phyloP scores from a whole-genome alignment of 2,888 invertebrate genomes.

The Pocota personata region DNA sequence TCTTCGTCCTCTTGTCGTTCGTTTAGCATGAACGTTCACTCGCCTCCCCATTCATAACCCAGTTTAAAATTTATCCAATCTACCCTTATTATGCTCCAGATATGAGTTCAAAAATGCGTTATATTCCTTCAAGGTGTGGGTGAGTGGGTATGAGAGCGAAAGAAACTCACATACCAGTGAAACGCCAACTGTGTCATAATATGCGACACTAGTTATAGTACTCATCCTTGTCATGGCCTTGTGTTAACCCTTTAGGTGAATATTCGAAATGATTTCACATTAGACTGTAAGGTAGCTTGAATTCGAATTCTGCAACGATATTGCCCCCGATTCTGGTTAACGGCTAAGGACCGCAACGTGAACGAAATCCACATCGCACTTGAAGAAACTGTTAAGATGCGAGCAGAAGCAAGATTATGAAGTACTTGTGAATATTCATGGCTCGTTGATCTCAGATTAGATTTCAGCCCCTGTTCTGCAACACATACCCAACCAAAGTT shows the following conservation, averaged over 20 bases:
- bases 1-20: not conserved
- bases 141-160: not conserved
- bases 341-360: conserved; percentile 37
- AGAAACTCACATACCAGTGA: conserved; percentile 9
- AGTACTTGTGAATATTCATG: conserved; percentile 57
- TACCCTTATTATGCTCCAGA: conserved; percentile 50
- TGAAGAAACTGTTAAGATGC: conserved; percentile 63
- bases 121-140: conserved; percentile 33
- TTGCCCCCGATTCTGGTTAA: conserved; percentile 34
- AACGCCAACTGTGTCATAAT: conserved; percentile 19
- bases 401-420: conserved; percentile 41
- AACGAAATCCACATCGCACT: conserved; percentile 56
- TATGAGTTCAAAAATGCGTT: conserved; percentile 61
- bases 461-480: conserved; percentile 36
- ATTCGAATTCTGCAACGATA: conserved; percentile 39
- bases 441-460: conserved; percentile 59
- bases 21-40: too few species aligned
- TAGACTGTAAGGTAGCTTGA: conserved; percentile 2
- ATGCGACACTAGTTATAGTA: conserved; percentile 24
- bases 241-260: conserved; percentile 49
- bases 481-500: too few species aligned
- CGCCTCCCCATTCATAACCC: conserved; percentile 20
- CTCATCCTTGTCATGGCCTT: conserved; percentile 42
- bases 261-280: conserved; percentile 51
- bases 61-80: conserved; percentile 39